These are phyloP conservation scores for Meliscaeva auricollis DNA, from an alignment of 2,888 invertebrate species.

Conservation along the genomic window DNA sequence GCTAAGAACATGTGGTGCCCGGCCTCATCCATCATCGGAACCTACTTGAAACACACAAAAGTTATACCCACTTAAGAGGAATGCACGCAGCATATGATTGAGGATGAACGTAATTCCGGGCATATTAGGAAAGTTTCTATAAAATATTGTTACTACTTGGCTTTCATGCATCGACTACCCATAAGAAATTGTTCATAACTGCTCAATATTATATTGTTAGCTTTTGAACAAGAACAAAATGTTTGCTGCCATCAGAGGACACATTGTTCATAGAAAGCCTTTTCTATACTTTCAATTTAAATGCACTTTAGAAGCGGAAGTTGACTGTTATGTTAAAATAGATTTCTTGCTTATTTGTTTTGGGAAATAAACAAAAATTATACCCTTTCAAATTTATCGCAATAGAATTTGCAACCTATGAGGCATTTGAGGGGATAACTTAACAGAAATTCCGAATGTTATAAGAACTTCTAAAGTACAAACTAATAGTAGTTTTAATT, in stretches of 20 bases:
- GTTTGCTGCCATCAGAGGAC: too few species aligned
- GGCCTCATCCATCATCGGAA: conserved; percentile 52
- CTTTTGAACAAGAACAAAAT: neutral
- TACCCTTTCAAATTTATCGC: too few species aligned
- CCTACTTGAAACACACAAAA: conserved; percentile 28
- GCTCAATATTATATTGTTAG: neutral
- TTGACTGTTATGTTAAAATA: too few species aligned
- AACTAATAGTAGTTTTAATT: too few species aligned
- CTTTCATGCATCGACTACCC: neutral
- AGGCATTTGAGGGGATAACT: too few species aligned
- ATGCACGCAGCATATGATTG: conserved; percentile 4
- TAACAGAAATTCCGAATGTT: too few species aligned
- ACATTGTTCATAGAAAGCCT: too few species aligned
- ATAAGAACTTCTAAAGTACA: too few species aligned
- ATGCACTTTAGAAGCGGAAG: neutral
- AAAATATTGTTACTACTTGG: conserved; percentile 22
- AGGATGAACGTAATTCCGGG: conserved; percentile 1
- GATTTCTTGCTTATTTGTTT: too few species aligned
- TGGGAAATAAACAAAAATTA: too few species aligned
- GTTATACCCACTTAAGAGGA: conserved; percentile 13
- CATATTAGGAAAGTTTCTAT: conserved; percentile 1
- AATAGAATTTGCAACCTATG: too few species aligned
- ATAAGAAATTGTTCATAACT: conserved; percentile 3
- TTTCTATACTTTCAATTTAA: neutral
- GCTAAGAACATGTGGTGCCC: conserved; percentile 42